These are phyloP conservation scores for Miichthys miiuy DNA, from an alignment of 2,797 vertebrate genomes.

Conservation along the genomic window DNA sequence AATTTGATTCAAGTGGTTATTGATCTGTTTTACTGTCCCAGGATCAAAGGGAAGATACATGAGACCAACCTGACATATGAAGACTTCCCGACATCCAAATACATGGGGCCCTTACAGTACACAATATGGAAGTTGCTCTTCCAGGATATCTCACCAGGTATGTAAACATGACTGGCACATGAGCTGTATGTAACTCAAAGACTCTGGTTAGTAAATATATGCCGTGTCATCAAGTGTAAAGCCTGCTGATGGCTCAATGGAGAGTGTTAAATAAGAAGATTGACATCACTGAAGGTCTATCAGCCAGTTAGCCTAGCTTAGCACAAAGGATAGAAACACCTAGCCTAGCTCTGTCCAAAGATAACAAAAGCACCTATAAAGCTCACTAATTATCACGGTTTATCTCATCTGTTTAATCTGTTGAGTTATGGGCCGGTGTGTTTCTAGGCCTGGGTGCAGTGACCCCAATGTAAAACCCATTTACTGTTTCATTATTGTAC, in stretches of 20 bases:
- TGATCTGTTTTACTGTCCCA: constrained; percentile 77
- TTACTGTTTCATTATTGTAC: background rate
- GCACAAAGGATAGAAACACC: background rate
- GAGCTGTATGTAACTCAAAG: background rate
- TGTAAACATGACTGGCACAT: background rate
- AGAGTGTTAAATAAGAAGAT: background rate
- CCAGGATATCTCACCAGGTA: constrained; percentile 97
- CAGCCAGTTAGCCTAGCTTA: background rate
- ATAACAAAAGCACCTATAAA: background rate
- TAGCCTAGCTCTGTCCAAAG: background rate
- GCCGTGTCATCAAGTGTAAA: background rate
- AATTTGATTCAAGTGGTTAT: constrained; percentile 50
- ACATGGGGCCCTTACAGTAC: constrained; percentile 97
- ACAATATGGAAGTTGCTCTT: constrained; percentile 99
- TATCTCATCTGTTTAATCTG: background rate
- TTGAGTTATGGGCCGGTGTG: background rate
- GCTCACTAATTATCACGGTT: background rate
- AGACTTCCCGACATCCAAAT: constrained; percentile 98
- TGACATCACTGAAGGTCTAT: background rate
- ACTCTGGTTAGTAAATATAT: background rate
- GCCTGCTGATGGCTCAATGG: background rate
- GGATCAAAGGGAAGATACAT: constrained; percentile 97
- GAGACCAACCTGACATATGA: constrained; percentile 98
- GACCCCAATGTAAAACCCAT: background rate
- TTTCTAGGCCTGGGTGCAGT: background rate